Percentiles rank a stretch among this genome's conserved stretches.
phyloP scores from a whole-genome alignment of 2,797 vertebrate genomes.

The Thunnus albacares region DNA sequence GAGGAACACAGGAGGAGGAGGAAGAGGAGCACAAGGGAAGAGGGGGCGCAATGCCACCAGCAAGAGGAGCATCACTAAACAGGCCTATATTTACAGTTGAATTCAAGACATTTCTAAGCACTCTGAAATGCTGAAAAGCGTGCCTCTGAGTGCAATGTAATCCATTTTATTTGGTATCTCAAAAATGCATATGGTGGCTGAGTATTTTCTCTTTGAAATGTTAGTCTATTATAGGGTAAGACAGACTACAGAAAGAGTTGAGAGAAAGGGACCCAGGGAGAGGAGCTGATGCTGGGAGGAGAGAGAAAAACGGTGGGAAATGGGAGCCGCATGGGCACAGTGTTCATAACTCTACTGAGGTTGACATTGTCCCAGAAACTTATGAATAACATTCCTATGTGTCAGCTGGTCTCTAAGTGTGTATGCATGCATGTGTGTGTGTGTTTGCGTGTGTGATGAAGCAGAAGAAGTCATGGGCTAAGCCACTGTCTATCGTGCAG shows the following conservation, averaged over 20 bases:
- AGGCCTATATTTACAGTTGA: conserved; percentile 32
- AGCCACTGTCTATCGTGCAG: conserved; percentile 68
- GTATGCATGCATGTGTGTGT: conserved; percentile 36
- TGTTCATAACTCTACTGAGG: conserved; percentile 62
- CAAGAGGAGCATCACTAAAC: conserved; percentile 47
- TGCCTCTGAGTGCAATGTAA: conserved; percentile 54
- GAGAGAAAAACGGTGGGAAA: conserved; percentile 49
- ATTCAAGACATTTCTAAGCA: conserved; percentile 41
- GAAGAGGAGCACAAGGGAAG: conserved; percentile 38
- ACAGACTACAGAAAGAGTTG: conserved; percentile 21
- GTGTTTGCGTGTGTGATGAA: conserved; percentile 51
- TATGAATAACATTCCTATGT: conserved; percentile 76
- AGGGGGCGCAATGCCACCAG: conserved; percentile 47
- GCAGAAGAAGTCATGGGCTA: conserved; percentile 74
- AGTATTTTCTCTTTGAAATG: conserved; percentile 53
- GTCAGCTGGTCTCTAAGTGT: conserved; percentile 66
- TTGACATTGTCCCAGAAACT: conserved; percentile 79
- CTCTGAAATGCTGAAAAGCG: conserved; percentile 37
- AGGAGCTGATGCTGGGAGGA: conserved; percentile 44
- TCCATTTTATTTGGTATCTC: conserved; percentile 62
- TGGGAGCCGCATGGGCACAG: conserved; percentile 35
- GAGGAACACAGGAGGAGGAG: conserved; percentile 52
- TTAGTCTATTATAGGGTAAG: conserved; percentile 39
- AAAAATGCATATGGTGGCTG: conserved; percentile 41
- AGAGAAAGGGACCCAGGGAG: conserved; percentile 41